phyloP scores from a whole-genome alignment of 2,113 vertebrate species.

The Xenus cinereus region DNA sequence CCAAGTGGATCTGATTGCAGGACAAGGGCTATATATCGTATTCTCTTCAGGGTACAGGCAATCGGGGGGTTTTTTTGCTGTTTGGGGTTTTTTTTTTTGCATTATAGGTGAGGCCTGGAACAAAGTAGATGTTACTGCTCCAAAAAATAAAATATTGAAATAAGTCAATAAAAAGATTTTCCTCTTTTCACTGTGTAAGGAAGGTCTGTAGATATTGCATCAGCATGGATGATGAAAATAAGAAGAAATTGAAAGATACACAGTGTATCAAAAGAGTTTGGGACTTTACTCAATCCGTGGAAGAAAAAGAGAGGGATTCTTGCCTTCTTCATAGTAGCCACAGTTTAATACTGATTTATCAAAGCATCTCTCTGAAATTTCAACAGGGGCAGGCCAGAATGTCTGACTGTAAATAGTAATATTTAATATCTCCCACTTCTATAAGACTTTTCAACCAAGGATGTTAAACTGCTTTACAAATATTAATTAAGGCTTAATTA shows the following conservation, averaged over 20 bases:
- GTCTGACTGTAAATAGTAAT: slow-evolving; percentile 39
- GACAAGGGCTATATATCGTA: slow-evolving; percentile 56
- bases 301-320: background rate
- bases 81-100: background rate
- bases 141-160: background rate
- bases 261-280: background rate
- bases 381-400: background rate
- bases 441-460: slow-evolving; percentile 34
- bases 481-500: slow-evolving; percentile 72
- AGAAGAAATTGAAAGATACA: background rate
- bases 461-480: slow-evolving; percentile 68
- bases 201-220: background rate
- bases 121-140: background rate
- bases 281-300: background rate
- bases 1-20: slow-evolving; percentile 68
- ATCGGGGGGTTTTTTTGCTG: background rate
- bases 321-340: background rate
- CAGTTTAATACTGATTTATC: slow-evolving; percentile 23
- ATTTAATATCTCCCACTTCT: slow-evolving; percentile 28
- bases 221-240: background rate
- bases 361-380: slow-evolving; percentile 23
- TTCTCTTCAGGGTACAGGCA: slow-evolving; percentile 10
- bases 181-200: background rate
- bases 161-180: background rate
- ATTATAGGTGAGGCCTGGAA: background rate